phyloP scores from a whole-genome alignment of 2,113 vertebrate genomes.

The Strigops habroptila region DNA sequence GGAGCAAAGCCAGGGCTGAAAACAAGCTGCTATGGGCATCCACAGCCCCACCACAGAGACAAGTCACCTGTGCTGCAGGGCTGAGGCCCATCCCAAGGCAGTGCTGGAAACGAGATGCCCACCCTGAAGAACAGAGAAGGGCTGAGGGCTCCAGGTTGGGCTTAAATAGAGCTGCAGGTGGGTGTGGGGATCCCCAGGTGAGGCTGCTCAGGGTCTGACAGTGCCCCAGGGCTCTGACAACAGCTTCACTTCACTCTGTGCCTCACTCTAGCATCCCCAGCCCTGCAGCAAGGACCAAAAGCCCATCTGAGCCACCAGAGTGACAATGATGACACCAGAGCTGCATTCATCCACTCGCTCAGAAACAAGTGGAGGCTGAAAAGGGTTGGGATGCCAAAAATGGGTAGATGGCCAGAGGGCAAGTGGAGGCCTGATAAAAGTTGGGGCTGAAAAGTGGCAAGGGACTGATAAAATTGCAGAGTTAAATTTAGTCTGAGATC shows the following conservation, averaged over 20 bases:
- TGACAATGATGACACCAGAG: neutral
- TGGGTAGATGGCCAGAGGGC: neutral
- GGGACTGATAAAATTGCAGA: neutral
- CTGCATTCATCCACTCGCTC: neutral
- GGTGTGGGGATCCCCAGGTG: neutral
- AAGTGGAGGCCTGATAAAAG: neutral
- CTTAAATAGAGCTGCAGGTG: neutral
- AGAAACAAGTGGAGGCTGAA: neutral
- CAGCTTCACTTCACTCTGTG: accelerated
- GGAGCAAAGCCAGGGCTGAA: neutral
- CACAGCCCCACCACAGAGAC: accelerated
- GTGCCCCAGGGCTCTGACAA: neutral
- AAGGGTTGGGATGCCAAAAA: neutral
- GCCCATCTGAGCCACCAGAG: accelerated
- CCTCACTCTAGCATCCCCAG: neutral
- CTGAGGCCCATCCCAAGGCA: neutral
- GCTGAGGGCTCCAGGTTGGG: accelerated
- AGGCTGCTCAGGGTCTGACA: neutral
- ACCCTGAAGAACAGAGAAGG: too few relatives aligned
- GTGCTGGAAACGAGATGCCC: accelerated
- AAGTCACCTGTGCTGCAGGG: neutral
- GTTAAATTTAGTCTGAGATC: neutral
- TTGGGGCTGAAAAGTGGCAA: neutral
- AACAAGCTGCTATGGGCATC: accelerated
- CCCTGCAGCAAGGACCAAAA: neutral